Base-by-base conservation (phyloP, 2,113 vertebrate genomes). In the Telmatochromis sp. region DNA sequence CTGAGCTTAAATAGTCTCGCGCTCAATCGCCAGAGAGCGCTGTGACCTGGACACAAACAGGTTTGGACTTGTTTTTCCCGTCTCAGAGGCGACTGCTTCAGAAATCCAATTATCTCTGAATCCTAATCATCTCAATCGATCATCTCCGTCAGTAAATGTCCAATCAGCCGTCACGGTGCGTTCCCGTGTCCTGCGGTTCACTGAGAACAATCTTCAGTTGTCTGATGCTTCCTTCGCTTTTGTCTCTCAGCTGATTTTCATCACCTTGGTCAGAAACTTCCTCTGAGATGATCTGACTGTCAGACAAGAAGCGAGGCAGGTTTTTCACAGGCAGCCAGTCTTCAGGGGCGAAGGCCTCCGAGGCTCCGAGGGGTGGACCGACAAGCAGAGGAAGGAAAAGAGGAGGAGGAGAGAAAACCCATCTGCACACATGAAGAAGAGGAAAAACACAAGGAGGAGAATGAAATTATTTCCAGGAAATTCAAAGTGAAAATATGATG, bases 311-410 rank as follows among this genome's bases (percentile, higher is more conserved):
- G 80, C 12, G 45, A 78, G 45, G 53, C 75, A 26, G 78, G 35
- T 7, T 85, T 88, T 85, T 88, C 78, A 87, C 23, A 85, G 3
- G 54, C 33, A 1, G 50, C 50, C 37, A 2, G 26, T 80, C 80
- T 82, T 82, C 87, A 23, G 75, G 81, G 81, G 31, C 4, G 71
- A 42, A 88, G 90, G 92, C 92, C 90, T 90, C 85, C 2, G 33
- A 89, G 87, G 87, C 88, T 87, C 88, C 1, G 81, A 88, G 88
- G 88, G 86, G 87, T 7, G 91, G 90, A 45, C 37, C 15, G 8
- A 12, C 2, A 13, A 42, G 55, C 65, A 7, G 54, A 37, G 37
- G 23, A 33, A 26, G 23, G 7, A 50, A 51, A 19, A 13, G 14
- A 58, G 57, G 42, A 58, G 71, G 33, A 84, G 81, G 78, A 35